These are phyloP conservation scores for Pterobdella sp. DNA, from an alignment of 2,888 invertebrate species.

Conservation along the genomic window DNA sequence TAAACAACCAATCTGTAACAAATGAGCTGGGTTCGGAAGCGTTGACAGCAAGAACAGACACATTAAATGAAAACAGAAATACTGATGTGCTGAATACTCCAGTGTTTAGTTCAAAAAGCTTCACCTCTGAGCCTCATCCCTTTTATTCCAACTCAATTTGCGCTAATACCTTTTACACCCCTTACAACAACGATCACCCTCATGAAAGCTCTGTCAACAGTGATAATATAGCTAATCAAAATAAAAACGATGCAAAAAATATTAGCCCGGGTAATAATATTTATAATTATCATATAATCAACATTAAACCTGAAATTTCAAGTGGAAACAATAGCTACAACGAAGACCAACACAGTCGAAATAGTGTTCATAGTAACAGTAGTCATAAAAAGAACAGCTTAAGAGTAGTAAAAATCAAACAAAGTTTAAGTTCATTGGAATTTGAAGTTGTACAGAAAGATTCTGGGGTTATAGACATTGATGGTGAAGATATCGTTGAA, in stretches of 20 bases:
- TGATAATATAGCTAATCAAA: not conserved
- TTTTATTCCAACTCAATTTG: too few relatives aligned
- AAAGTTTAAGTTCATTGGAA: not conserved
- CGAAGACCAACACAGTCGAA: not conserved
- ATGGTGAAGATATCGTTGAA: not conserved
- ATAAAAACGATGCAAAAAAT: not conserved
- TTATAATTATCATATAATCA: conserved; percentile 3
- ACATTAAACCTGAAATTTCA: conserved; percentile 4
- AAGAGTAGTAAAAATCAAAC: not conserved
- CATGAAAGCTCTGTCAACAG: not conserved
- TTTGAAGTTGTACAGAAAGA: not conserved
- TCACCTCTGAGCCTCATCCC: too few relatives aligned
- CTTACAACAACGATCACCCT: not conserved
- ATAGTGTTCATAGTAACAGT: not conserved
- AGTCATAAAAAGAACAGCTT: not conserved
- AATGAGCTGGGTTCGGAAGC: too few relatives aligned
- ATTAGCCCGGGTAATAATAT: not conserved
- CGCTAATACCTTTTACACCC: too few relatives aligned
- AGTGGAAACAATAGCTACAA: conserved; percentile 9
- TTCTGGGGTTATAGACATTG: not conserved
- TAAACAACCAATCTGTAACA: too few relatives aligned
- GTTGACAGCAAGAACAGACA: too few relatives aligned
- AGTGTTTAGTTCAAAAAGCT: too few relatives aligned
- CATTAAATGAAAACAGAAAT: too few relatives aligned
- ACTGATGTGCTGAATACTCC: too few relatives aligned